These are phyloP conservation scores for Chymomyza procnemis DNA, from an alignment of 2,888 invertebrate species.

Conservation along the genomic window DNA sequence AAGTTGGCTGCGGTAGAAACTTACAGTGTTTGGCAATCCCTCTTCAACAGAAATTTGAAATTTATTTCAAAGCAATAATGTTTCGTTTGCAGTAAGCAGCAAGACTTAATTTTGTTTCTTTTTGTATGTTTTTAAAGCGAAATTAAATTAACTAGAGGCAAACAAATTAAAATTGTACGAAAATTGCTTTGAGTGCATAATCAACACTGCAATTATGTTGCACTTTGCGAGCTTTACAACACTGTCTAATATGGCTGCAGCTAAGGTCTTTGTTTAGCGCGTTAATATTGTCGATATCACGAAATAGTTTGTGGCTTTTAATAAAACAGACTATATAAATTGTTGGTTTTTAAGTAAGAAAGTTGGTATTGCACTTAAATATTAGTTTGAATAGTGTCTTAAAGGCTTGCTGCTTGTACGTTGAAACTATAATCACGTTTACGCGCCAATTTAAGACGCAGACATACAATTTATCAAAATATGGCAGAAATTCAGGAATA, in stretches of 20 bases:
- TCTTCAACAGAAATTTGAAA: not conserved
- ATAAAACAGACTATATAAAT: not conserved
- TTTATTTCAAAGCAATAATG: not conserved
- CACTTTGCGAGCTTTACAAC: not conserved
- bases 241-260: not conserved
- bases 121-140: not conserved
- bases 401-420: conserved; percentile 24
- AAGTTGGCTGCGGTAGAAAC: conserved; percentile 58
- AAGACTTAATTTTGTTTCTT: not conserved
- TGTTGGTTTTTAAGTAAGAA: not conserved
- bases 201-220: conserved; percentile 29
- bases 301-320: not conserved
- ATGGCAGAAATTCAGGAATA: conserved; percentile 74
- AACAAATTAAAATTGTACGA: not conserved
- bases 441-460: conserved; percentile 57
- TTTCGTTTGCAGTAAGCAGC: not conserved
- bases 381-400: not conserved
- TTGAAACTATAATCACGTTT: conserved; percentile 44
- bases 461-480: conserved; percentile 24
- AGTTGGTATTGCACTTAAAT: not conserved
- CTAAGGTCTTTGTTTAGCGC: not conserved
- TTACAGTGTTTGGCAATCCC: not conserved
- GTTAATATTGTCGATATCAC: not conserved
- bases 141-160: not conserved
- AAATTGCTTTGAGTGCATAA: not conserved